These are phyloP conservation scores for Pterocles burchelli DNA, from an alignment of 2,113 vertebrate genomes.

Conservation along the genomic window DNA sequence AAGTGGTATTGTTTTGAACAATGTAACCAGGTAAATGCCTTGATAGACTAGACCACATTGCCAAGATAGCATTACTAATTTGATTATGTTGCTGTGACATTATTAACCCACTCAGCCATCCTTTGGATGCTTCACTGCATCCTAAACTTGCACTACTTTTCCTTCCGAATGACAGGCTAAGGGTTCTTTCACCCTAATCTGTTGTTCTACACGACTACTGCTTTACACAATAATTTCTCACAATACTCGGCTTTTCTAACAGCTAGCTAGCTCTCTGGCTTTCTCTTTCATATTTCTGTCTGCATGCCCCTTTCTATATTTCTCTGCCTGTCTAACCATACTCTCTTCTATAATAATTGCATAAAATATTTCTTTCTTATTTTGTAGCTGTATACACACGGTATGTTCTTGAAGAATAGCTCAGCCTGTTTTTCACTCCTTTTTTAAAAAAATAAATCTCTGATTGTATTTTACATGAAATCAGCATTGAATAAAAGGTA, in stretches of 20 bases:
- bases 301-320: not conserved
- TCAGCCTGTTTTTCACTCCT: not conserved
- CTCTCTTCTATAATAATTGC: not conserved
- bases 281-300: slow-evolving; percentile 18
- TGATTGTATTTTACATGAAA: slow-evolving; percentile 20
- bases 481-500: not conserved
- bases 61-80: slow-evolving; percentile 65
- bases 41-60: slow-evolving; percentile 1
- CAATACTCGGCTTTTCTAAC: slow-evolving; percentile 5
- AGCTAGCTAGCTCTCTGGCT: not conserved
- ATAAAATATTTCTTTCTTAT: slow-evolving; percentile 17
- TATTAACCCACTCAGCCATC: slow-evolving; percentile 64
- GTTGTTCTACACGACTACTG: not conserved
- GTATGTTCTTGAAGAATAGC: not conserved
- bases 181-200: slow-evolving; percentile 34
- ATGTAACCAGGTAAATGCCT: slow-evolving; percentile 55
- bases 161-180: not conserved
- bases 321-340: slow-evolving; percentile 4
- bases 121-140: slow-evolving; percentile 37
- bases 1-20: not conserved
- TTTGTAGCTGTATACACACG: not conserved
- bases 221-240: slow-evolving; percentile 32
- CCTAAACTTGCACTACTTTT: slow-evolving; percentile 20
- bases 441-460: not conserved
- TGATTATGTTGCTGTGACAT: slow-evolving; percentile 59